Percentiles rank a stretch among this genome's conserved stretches.
Evolutionary conservation across 2,797 vertebrate species (phyloP).

Genomic region (Anabas testudineus): DNA sequence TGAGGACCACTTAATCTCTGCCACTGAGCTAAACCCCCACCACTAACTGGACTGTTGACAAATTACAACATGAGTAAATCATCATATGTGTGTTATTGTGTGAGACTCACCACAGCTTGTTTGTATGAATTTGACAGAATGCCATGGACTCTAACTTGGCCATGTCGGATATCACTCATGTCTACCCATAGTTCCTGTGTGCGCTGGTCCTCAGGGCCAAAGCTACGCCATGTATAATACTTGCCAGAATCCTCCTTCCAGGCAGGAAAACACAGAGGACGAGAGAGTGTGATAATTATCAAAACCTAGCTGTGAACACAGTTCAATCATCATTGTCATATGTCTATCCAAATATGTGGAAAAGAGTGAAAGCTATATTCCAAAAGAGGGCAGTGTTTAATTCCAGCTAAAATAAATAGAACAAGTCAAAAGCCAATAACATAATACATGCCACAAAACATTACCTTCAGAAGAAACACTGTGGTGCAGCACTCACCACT

Average conservation of each 20-base stretch:
- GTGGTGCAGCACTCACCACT: slow-evolving; percentile 84
- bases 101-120: slow-evolving; percentile 90
- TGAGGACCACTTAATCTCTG: slow-evolving; percentile 75
- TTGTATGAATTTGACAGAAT: slow-evolving; percentile 92
- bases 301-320: slow-evolving; percentile 13
- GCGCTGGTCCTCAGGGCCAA: slow-evolving; percentile 81
- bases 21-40: slow-evolving; percentile 73
- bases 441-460: slow-evolving; percentile 50
- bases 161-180: slow-evolving; percentile 81
- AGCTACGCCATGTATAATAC: slow-evolving; percentile 89
- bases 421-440: slow-evolving; percentile 34
- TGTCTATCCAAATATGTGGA: slow-evolving; percentile 29
- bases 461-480: slow-evolving; percentile 42
- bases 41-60: too few relatives aligned
- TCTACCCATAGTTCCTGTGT: slow-evolving; percentile 88
- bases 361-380: slow-evolving; percentile 34
- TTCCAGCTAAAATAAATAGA: slow-evolving; percentile 63
- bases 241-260: slow-evolving; percentile 88
- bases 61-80: too few relatives aligned
- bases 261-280: slow-evolving; percentile 44
- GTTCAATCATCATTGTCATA: slow-evolving; percentile 30
- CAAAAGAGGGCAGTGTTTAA: slow-evolving; percentile 68
- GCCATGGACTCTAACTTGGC: slow-evolving; percentile 88
- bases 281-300: slow-evolving; percentile 10
- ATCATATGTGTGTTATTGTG: background rate